Percentiles rank a stretch among this genome's conserved stretches.
phyloP scores from a whole-genome alignment of 1,140 invertebrate genomes.

The Mya arenaria region DNA sequence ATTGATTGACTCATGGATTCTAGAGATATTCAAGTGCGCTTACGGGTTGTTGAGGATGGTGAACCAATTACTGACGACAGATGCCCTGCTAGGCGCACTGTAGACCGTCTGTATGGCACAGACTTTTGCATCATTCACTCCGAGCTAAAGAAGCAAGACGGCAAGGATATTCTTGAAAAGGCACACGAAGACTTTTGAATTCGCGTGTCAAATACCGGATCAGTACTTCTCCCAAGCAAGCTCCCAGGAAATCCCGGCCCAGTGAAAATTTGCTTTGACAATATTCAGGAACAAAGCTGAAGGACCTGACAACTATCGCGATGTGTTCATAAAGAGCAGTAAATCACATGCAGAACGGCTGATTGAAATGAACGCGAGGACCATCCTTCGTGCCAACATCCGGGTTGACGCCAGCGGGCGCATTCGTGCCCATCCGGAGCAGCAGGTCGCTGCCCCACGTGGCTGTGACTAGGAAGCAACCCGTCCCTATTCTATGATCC shows the following conservation, averaged over 20 bases:
- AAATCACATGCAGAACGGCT: constrained; percentile 35
- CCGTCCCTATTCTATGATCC: constrained; percentile 10
- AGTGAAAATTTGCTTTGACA: constrained; percentile 13
- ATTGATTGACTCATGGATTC: no score
- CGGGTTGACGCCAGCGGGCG: constrained; percentile 10
- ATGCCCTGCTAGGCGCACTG: no score
- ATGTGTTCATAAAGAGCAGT: constrained; percentile 15
- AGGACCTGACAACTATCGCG: neutral
- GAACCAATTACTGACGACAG: no score
- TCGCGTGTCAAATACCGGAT: neutral
- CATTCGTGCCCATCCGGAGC: neutral
- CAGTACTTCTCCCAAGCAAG: neutral
- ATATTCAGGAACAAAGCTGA: neutral
- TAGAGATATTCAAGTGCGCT: no score
- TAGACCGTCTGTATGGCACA: no score
- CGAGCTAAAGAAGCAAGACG: no score
- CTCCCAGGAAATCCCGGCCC: neutral
- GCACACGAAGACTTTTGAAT: neutral
- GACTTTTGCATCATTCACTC: no score
- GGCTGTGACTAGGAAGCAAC: constrained; percentile 1
- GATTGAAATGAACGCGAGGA: constrained; percentile 16
- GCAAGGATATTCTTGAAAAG: neutral
- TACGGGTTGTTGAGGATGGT: no score
- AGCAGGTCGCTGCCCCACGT: neutral
- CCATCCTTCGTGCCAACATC: constrained; percentile 9